Percentiles rank a stretch among this genome's conserved stretches.
Conservation (phyloP, 2,113 vertebrate species). For the Mungos mungo region DNA sequence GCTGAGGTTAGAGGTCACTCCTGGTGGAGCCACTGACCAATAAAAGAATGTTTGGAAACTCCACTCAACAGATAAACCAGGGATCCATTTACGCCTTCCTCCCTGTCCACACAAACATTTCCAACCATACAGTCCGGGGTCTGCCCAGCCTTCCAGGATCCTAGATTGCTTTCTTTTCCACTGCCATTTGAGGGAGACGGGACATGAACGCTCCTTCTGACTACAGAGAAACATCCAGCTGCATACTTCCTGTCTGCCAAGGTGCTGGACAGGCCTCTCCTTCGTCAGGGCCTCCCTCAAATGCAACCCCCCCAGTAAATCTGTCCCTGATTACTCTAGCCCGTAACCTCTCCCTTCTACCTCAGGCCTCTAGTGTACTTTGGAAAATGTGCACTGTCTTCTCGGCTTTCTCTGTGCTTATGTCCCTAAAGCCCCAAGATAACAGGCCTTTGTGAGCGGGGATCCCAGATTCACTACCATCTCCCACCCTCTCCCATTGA, state of each 20-base stretch:
- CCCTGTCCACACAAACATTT: slow-evolving; percentile 81
- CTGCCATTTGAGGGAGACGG: background rate
- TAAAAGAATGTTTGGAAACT: slow-evolving; percentile 89
- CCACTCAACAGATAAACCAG: slow-evolving; percentile 86
- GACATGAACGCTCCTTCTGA: background rate
- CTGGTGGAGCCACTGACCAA: slow-evolving; percentile 89
- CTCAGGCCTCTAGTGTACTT: background rate
- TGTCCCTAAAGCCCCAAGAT: background rate
- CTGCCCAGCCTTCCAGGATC: slow-evolving; percentile 61
- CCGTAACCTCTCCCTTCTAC: background rate
- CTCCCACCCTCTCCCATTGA: background rate
- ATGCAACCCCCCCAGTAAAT: background rate
- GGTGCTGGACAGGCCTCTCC: background rate
- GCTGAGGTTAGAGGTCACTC: slow-evolving; percentile 88
- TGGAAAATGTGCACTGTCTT: background rate
- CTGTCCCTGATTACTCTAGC: background rate
- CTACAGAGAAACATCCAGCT: background rate
- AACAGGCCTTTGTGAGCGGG: background rate
- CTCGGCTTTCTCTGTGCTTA: background rate
- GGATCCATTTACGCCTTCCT: slow-evolving; percentile 89
- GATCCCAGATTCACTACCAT: background rate
- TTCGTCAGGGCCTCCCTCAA: background rate
- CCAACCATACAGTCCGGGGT: slow-evolving; percentile 72
- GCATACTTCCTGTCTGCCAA: background rate
- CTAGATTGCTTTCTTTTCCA: slow-evolving; percentile 52